Conservation (phyloP, 2,888 invertebrate genomes). For the Dendrolimus houi region DNA sequence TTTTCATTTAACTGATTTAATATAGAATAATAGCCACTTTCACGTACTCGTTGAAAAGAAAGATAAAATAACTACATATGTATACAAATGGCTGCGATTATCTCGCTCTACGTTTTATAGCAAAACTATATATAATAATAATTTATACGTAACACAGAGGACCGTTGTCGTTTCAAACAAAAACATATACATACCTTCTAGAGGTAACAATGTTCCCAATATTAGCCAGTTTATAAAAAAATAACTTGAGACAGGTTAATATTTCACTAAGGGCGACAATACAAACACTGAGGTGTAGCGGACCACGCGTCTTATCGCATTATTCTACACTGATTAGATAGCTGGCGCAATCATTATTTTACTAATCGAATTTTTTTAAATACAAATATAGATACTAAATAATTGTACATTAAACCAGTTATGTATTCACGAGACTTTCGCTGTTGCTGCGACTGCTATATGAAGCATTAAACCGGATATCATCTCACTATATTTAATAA, state of each 20-base stretch:
- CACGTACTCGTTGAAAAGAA: no score
- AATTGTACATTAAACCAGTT: conserved; percentile 16
- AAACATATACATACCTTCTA: conserved; percentile 7
- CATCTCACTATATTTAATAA: not conserved
- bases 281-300: conserved; percentile 40
- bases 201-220: conserved; percentile 14
- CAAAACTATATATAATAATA: no score
- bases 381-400: conserved; percentile 27
- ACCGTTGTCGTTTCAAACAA: no score
- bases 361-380: conserved; percentile 52
- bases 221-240: conserved; percentile 7
- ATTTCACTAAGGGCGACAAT: conserved; percentile 31
- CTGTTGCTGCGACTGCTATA: conserved; percentile 6
- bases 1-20: no score
- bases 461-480: conserved; percentile 3
- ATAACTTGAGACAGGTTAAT: conserved; percentile 1
- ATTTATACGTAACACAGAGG: no score
- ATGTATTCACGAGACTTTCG: conserved; percentile 16
- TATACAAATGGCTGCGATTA: no score
- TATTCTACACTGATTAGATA: conserved; percentile 61
- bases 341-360: conserved; percentile 48
- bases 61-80: no score
- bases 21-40: no score
- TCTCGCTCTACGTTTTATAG: no score
- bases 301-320: conserved; percentile 42